Evolutionary conservation across 2,113 vertebrate genomes (phyloP).

Genomic region (Sylvilagus bachmani): DNA sequence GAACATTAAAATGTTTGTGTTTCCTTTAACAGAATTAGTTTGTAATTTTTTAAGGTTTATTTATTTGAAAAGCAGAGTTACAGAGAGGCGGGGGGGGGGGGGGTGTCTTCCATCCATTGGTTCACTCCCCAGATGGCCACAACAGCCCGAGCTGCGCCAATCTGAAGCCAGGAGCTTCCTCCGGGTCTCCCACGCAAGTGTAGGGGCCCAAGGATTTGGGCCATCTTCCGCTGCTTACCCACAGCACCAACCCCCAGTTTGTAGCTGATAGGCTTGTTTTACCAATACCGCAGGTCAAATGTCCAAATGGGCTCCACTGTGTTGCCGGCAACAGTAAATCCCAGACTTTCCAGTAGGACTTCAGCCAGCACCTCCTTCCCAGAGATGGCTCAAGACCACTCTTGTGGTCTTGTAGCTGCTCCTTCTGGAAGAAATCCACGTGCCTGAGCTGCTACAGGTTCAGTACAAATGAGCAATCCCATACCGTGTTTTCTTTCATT

Average conservation of each 20-base stretch:
- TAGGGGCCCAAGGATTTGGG: no score
- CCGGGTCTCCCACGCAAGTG: no score
- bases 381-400: background rate
- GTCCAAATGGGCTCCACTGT: background rate
- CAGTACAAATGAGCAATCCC: background rate
- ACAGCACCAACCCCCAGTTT: no score
- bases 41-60: background rate
- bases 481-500: background rate
- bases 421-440: background rate
- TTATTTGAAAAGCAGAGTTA: no score
- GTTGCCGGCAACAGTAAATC: background rate
- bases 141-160: no score
- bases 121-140: no score
- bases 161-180: no score
- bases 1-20: background rate
- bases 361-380: background rate
- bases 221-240: no score
- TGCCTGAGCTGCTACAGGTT: background rate
- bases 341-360: background rate
- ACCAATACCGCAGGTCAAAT: background rate
- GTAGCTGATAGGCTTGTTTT: background rate
- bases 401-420: background rate
- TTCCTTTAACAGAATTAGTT: slow-evolving; percentile 45
- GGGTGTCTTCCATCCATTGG: no score
- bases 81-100: no score